Conservation (phyloP, 2,888 invertebrate species). For the Mycalesis mineus region DNA sequence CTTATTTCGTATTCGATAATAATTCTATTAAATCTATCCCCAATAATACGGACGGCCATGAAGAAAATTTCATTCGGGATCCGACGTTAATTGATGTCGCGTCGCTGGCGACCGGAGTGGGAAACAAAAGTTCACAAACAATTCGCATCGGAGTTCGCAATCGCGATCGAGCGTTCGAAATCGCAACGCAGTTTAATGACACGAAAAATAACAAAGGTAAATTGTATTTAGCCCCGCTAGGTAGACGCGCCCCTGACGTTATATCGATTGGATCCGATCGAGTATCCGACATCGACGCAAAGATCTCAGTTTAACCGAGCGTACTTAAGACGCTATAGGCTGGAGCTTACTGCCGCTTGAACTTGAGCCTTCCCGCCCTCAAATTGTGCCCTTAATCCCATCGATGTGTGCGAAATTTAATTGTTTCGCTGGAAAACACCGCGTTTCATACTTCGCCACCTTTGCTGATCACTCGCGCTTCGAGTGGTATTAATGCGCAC, state of each 20-base stretch:
- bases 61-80: constrained; percentile 68
- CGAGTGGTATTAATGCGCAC: constrained; percentile 66
- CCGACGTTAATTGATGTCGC: constrained; percentile 77
- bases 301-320: constrained; percentile 61
- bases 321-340: constrained; percentile 57
- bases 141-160: constrained; percentile 76
- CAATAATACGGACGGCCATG: constrained; percentile 57
- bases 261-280: constrained; percentile 61
- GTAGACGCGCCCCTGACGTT: constrained; percentile 60
- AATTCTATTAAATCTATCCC: constrained; percentile 59
- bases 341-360: constrained; percentile 46
- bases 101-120: constrained; percentile 67
- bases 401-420: constrained; percentile 70
- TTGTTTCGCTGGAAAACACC: constrained; percentile 69
- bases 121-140: constrained; percentile 77
- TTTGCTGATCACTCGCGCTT: constrained; percentile 51
- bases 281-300: constrained; percentile 55
- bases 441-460: constrained; percentile 56
- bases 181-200: constrained; percentile 78
- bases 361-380: constrained; percentile 42
- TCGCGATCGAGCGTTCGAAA: constrained; percentile 74
- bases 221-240: constrained; percentile 74
- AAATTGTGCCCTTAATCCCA: constrained; percentile 55
- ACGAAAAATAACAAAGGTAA: constrained; percentile 79
- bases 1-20: constrained; percentile 1